phyloP scores from a whole-genome alignment of 2,797 vertebrate genomes.

The Craterocephalus amniculus region DNA sequence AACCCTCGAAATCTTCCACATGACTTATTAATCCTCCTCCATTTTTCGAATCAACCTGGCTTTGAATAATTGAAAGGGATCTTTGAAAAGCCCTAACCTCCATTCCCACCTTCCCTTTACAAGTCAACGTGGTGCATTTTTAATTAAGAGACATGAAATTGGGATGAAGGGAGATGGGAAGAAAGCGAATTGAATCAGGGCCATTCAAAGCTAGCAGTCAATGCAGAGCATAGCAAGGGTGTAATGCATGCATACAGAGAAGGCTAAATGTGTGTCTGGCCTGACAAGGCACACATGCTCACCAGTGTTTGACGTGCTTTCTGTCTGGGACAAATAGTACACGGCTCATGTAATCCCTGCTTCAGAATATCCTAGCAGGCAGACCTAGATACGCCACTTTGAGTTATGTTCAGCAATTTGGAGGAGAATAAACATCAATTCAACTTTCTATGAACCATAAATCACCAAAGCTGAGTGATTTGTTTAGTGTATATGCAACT shows the following conservation, averaged over 20 bases:
- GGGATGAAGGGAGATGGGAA: constrained; percentile 66
- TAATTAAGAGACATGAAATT: constrained; percentile 78
- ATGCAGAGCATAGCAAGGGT: constrained; percentile 3
- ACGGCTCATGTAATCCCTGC: constrained; percentile 59
- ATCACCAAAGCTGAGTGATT: constrained; percentile 58
- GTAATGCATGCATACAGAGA: constrained; percentile 34
- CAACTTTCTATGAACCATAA: constrained; percentile 61
- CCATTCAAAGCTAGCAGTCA: constrained; percentile 58
- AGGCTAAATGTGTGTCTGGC: constrained; percentile 59
- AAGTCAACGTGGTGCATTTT: constrained; percentile 80
- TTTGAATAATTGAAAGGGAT: constrained; percentile 76
- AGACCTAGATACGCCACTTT: constrained; percentile 66
- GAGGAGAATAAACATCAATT: constrained; percentile 70
- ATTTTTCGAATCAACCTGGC: constrained; percentile 74
- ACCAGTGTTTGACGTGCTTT: constrained; percentile 49
- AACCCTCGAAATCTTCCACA: constrained; percentile 60
- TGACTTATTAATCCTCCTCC: constrained; percentile 75
- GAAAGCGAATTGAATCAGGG: constrained; percentile 68
- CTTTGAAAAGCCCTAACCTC: constrained; percentile 76
- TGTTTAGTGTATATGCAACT: constrained; percentile 49
- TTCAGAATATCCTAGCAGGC: constrained; percentile 61
- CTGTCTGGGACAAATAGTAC: constrained; percentile 60
- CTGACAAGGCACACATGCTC: constrained; percentile 62
- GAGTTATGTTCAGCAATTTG: constrained; percentile 66
- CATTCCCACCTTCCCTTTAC: constrained; percentile 74